These are phyloP conservation scores for Hypsibius dujardini DNA, from an alignment of 1,140 invertebrate species.

Conservation along the genomic window DNA sequence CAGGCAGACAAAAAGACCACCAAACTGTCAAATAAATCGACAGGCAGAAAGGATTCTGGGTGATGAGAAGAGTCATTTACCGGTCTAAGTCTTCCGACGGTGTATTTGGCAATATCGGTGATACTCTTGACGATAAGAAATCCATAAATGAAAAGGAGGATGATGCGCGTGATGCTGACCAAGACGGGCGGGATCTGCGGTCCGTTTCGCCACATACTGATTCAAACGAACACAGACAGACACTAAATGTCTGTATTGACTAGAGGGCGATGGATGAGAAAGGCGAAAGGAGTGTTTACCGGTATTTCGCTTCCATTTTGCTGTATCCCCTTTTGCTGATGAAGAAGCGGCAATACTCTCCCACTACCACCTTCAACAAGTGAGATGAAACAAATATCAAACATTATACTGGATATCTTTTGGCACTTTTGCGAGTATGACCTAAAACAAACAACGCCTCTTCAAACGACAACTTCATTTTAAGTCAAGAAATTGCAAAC, in stretches of 20 bases:
- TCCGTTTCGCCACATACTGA: not conserved
- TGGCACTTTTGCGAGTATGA: not conserved
- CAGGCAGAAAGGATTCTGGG: no score
- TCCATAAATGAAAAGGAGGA: not conserved
- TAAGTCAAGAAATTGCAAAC: not conserved
- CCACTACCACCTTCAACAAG: not conserved
- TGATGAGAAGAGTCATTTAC: no score
- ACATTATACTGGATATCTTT: not conserved
- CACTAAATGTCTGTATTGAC: no score
- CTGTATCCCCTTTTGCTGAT: not conserved
- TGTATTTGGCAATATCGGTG: conserved; percentile 8
- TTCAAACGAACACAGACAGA: no score
- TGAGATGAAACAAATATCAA: not conserved
- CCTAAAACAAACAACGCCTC: not conserved
- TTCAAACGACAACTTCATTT: not conserved
- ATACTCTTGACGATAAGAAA: not conserved
- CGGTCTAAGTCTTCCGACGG: conserved; percentile 7
- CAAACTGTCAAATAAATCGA: no score
- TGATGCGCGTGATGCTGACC: conserved; percentile 14
- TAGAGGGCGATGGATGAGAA: no score
- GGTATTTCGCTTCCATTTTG: not conserved
- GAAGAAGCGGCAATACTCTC: not conserved
- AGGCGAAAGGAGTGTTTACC: no score
- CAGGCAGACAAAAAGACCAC: no score
- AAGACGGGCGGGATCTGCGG: conserved; percentile 6